Evolutionary conservation across 2,113 vertebrate species (phyloP), one percentile per base, ranked within the genome.

Genomic region (Silurus glanis): DNA sequence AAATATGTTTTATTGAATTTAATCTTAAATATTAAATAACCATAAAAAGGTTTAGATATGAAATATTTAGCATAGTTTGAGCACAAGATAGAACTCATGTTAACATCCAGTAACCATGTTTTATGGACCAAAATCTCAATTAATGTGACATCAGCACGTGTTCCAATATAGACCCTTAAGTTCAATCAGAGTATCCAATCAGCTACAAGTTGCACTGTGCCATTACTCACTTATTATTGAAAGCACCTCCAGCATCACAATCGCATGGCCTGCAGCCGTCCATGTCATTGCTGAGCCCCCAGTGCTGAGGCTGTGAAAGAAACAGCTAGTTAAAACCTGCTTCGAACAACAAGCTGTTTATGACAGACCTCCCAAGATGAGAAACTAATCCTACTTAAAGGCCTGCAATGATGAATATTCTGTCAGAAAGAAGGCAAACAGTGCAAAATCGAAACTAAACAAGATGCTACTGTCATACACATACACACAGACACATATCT

Each of bases 271-370:
- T 95, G 91, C 98, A 99, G 56, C 98, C 98, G 0, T 99, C 97
- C 93, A 98, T 93, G 90, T 99, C 97, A 0, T 98, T 98, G 92
- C 98, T 99, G 85, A 99, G 94, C 59, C 98, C 98, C 98, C 98
- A 99, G 85, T 98, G 96, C 91, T 98, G 95, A 61, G 96, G 90
- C 98, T 99, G 93, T 12, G 59, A 87, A 91, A 90, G 90, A 71
- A 89, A 75, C 47, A 80, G 21, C 37, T 59, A 59, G 75, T 90
- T 71, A 86, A 79, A 59, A 78, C 28, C 61, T 13, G 4, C 12
- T 82, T 55, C 76, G 28, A 83, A 84, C 80, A 62, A 49, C 62
- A 74, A 13, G 51, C 7, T 58, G 28, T 85, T 86, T 81, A 56
- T 78, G 53, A 83, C 14, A 80, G 82, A 83, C 87, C 89, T 88